Percentiles rank a stretch among this genome's conserved stretches.
Conservation (phyloP, 2,113 vertebrate genomes). For the Limnothrissa miodon region DNA sequence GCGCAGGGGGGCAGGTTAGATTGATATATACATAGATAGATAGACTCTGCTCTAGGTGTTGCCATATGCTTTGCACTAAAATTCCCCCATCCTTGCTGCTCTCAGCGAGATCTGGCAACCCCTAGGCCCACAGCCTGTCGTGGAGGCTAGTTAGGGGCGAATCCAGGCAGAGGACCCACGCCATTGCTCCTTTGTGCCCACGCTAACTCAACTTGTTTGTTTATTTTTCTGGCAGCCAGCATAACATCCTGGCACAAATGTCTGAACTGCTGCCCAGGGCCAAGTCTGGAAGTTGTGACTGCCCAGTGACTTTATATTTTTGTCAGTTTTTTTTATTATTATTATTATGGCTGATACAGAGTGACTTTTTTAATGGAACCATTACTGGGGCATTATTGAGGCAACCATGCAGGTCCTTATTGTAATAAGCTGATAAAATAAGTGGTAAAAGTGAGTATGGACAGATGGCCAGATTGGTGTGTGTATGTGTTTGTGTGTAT, state of each 20-base stretch:
- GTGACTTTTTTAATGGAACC: neutral
- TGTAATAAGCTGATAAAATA: neutral
- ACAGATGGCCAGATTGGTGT: neutral
- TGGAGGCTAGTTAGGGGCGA: neutral
- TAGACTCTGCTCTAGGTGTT: neutral
- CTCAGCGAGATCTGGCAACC: neutral
- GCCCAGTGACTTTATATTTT: neutral
- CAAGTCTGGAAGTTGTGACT: neutral
- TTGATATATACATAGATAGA: too few relatives aligned
- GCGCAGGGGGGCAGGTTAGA: too few relatives aligned
- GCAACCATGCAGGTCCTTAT: neutral
- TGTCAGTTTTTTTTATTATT: neutral
- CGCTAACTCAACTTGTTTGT: neutral
- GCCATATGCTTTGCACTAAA: neutral
- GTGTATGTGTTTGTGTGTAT: conserved; percentile 17
- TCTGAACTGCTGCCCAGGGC: neutral
- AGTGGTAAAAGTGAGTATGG: neutral
- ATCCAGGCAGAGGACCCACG: neutral
- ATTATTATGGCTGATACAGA: neutral
- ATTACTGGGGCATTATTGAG: neutral
- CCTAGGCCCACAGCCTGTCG: neutral
- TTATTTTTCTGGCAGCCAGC: neutral
- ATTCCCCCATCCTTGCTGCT: neutral
- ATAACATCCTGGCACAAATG: neutral
- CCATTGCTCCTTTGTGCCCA: neutral